Percentiles rank a stretch among this genome's conserved stretches.
These are phyloP conservation scores for Drosophila stalkeri DNA, from an alignment of 2,888 invertebrate genomes.

Conservation along the genomic window DNA sequence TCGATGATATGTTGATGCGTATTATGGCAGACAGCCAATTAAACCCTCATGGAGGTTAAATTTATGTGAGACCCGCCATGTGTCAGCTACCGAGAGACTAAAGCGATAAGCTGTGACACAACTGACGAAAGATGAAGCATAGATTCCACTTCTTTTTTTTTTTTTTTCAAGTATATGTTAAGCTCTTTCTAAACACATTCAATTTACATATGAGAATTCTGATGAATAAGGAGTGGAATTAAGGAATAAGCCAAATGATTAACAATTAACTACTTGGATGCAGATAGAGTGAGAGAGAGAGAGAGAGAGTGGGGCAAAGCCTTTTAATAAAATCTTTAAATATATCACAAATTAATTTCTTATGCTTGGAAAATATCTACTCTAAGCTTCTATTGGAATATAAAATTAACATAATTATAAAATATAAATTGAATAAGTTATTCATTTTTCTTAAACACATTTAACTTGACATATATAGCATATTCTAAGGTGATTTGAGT, in stretches of 20 bases:
- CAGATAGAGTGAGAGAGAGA: neutral
- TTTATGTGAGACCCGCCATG: constrained; percentile 72
- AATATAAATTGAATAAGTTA: too few relatives aligned
- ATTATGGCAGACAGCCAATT: constrained; percentile 73
- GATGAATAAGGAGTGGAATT: neutral
- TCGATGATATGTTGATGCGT: constrained; percentile 53
- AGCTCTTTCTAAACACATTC: neutral
- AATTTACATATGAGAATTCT: neutral
- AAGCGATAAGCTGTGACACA: constrained; percentile 32
- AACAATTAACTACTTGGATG: neutral
- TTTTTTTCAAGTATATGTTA: neutral
- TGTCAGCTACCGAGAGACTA: constrained; percentile 41
- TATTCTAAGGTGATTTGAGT: too few relatives aligned
- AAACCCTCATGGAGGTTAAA: constrained; percentile 67
- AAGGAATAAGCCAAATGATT: neutral
- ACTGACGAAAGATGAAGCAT: constrained; percentile 11
- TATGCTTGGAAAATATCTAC: too few relatives aligned
- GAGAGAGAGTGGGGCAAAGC: too few relatives aligned
- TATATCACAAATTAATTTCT: too few relatives aligned
- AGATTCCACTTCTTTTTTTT: neutral
- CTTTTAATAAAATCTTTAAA: too few relatives aligned
- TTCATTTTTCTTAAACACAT: too few relatives aligned
- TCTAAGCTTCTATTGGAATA: too few relatives aligned
- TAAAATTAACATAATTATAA: too few relatives aligned
- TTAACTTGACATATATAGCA: too few relatives aligned